Base-by-base conservation (phyloP, 2,888 invertebrate species). In the Pilophorus perplexus region DNA sequence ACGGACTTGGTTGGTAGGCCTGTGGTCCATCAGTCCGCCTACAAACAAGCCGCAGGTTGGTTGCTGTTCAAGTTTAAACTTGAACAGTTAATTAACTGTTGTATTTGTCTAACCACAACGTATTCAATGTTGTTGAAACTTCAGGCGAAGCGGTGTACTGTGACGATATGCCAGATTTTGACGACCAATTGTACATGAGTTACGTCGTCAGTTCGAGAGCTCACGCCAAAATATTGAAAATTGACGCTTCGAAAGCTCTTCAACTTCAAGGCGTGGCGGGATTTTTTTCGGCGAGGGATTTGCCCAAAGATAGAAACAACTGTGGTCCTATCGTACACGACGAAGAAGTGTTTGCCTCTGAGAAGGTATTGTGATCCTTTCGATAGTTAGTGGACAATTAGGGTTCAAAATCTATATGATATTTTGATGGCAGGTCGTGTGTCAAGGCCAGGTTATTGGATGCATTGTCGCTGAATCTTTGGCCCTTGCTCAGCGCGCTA, bases 121-220 rank as follows among this genome's bases (percentile, higher is more conserved):
- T 12, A 8, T 33, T 33, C 33, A 33, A 33, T 8, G n/a, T n/a
- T n/a, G n/a, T n/a, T n/a, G n/a, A n/a, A n/a, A n/a, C n/a, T n/a
- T 16, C 33, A 74, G 91, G 95, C 1, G 95, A 96, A 80, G 95
- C 96, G 0, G 80, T 89, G 52, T 97, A 95, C 75, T 87, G 89
- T 71, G 94, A 94, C 75, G 97, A 97, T 75, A 87, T 93, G 73
- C 92, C 93, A 0, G 78, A 77, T 50, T 82, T 83, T 70, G 83
- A 85, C 73, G 85, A 86, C 55, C 94, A 96, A 76, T 78, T 94
- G 2, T 91, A 90, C 73, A 78, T 93, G 73, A 85, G 86, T 0
- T 81, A 89, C 48, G 93, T 96, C 0, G 74, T 87, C 0, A 93
- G 93, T 73, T 85, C 85, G 0, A 86, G 84, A 78, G 84, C 94